These are phyloP conservation scores for Microvelia longipes DNA, from an alignment of 1,140 invertebrate genomes.

Conservation along the genomic window DNA sequence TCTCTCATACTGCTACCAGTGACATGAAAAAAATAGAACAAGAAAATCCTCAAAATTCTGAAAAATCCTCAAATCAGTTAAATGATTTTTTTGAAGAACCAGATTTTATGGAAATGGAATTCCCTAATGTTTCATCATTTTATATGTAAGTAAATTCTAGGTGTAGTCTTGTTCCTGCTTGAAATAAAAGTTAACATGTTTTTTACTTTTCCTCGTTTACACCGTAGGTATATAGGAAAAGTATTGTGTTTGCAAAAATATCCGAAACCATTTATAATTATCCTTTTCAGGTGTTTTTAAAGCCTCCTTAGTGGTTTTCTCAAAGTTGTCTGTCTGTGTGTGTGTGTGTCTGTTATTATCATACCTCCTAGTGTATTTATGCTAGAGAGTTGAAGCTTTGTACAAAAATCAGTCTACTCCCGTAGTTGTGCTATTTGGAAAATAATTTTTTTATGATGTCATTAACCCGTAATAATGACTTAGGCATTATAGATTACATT, in stretches of 20 bases:
- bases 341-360: too few species aligned
- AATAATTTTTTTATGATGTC: too few species aligned
- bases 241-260: background rate
- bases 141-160: background rate
- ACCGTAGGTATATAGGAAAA: background rate
- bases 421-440: too few species aligned
- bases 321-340: background rate
- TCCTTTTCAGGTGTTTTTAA: background rate
- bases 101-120: conserved; percentile 22
- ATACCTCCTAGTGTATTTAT: too few species aligned
- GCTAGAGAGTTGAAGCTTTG: too few species aligned
- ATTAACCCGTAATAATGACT: too few species aligned
- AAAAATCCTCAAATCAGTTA: conserved; percentile 29
- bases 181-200: conserved; percentile 1
- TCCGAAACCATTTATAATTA: background rate
- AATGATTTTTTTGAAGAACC: conserved; percentile 36
- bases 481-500: too few species aligned
- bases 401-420: too few species aligned
- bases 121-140: conserved; percentile 1
- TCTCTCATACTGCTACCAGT: conserved; percentile 80
- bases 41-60: conserved; percentile 37
- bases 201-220: background rate
- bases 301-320: background rate
- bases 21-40: conserved; percentile 91
- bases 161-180: background rate